Conservation (phyloP, 2,888 invertebrate genomes). For the Nemapogon koenigi region DNA sequence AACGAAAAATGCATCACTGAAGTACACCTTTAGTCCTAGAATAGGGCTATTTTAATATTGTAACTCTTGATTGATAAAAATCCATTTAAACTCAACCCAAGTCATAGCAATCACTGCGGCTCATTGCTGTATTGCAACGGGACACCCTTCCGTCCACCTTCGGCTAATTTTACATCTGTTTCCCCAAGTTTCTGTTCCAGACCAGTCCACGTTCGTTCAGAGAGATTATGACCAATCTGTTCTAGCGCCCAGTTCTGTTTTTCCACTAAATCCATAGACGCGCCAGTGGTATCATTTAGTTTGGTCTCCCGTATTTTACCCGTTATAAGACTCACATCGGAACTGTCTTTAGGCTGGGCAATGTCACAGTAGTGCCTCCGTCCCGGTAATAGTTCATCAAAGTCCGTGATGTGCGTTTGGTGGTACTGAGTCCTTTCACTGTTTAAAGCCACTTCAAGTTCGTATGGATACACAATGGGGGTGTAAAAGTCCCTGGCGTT, state of each 20-base stretch:
- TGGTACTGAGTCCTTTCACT: constrained; percentile 57
- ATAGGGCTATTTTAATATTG: too few relatives aligned
- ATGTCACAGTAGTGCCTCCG: constrained; percentile 57
- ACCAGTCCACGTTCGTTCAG: constrained; percentile 82
- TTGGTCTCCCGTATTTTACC: constrained; percentile 69
- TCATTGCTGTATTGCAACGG: constrained; percentile 74
- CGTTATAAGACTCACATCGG: constrained; percentile 78
- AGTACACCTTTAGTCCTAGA: too few relatives aligned
- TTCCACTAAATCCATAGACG: constrained; percentile 37
- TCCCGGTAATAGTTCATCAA: constrained; percentile 74
- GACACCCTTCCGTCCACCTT: constrained; percentile 78
- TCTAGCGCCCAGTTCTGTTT: constrained; percentile 60
- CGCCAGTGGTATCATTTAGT: constrained; percentile 23
- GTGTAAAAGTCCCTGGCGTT: constrained; percentile 86
- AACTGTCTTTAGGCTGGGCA: constrained; percentile 35
- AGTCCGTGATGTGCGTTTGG: constrained; percentile 75
- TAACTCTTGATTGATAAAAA: too few relatives aligned
- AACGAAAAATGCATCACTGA: too few relatives aligned
- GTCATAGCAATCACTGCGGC: constrained; percentile 33
- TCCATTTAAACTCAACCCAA: too few relatives aligned
- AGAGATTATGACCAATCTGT: constrained; percentile 69
- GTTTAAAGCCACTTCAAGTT: constrained; percentile 86
- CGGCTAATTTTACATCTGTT: constrained; percentile 70
- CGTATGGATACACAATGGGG: constrained; percentile 91
- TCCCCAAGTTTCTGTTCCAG: constrained; percentile 82